phyloP scores from a whole-genome alignment of 35 echinoderm and acorn worm species.

The Eucidaris tribuloides region DNA sequence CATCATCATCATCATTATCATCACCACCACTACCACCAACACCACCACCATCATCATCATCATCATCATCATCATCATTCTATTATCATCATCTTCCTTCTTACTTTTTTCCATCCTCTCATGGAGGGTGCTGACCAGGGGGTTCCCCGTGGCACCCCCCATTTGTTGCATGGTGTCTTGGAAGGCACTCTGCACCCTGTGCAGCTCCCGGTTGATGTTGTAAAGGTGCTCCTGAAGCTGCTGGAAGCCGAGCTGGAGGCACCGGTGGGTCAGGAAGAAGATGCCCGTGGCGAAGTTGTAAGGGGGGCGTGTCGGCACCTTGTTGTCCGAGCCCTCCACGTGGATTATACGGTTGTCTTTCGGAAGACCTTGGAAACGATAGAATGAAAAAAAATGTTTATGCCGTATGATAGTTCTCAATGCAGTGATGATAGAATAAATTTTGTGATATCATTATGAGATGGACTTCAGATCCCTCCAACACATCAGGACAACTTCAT shows the following conservation, averaged over 20 bases:
- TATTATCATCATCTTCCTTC: not conserved
- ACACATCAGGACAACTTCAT: not conserved
- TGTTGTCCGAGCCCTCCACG: conserved; percentile 32
- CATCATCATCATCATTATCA: not conserved
- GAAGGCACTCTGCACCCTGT: conserved; percentile 64
- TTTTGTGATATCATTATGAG: not conserved
- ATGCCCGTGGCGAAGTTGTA: conserved; percentile 90
- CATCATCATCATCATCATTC: not conserved
- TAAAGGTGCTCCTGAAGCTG: conserved; percentile 61
- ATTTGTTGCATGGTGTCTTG: conserved; percentile 42
- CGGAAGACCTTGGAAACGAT: conserved; percentile 80
- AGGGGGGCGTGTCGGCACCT: conserved; percentile 1
- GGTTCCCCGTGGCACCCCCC: conserved; percentile 30
- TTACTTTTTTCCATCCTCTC: conserved; percentile 94
- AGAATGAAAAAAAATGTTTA: too few species aligned
- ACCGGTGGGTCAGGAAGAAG: conserved; percentile 91
- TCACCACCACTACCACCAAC: not conserved
- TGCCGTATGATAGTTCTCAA: not conserved
- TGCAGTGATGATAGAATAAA: not conserved
- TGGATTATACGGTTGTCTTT: conserved; percentile 66
- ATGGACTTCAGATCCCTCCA: not conserved
- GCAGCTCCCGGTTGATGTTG: conserved; percentile 63
- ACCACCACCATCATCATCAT: not conserved
- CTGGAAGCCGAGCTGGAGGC: conserved; percentile 84
- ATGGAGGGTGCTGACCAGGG: conserved; percentile 41